Percentiles rank a stretch among this genome's conserved stretches.
Evolutionary conservation across 2,797 vertebrate species (phyloP).

Genomic region (Tolypeutes matacus): DNA sequence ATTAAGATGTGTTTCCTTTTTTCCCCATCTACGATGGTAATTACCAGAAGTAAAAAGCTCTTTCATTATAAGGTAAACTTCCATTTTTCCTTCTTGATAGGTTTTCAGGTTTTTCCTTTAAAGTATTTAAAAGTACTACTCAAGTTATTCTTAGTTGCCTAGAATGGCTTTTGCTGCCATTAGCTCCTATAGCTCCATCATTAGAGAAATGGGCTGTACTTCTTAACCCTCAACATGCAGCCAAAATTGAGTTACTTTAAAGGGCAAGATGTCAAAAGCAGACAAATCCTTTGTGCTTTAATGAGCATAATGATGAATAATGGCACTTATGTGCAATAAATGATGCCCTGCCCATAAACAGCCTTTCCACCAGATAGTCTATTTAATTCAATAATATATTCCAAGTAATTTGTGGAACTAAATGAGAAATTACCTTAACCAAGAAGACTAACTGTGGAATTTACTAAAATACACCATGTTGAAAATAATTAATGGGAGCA

Average conservation of each 20-base stretch:
- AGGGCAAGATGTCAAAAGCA: constrained; percentile 87
- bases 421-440: constrained; percentile 84
- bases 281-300: constrained; percentile 86
- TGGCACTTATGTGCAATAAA: constrained; percentile 86
- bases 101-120: constrained; percentile 78
- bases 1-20: not conserved
- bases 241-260: constrained; percentile 87
- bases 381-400: constrained; percentile 86
- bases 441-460: constrained; percentile 81
- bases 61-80: constrained; percentile 75
- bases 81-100: constrained; percentile 68
- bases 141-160: constrained; percentile 74
- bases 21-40: constrained; percentile 29
- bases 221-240: constrained; percentile 83
- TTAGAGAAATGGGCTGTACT: constrained; percentile 85
- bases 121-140: constrained; percentile 81
- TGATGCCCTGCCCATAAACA: constrained; percentile 84
- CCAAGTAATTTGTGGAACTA: constrained; percentile 84
- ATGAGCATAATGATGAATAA: constrained; percentile 88
- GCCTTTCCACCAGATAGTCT: constrained; percentile 84
- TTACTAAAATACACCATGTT: constrained; percentile 82
- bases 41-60: constrained; percentile 71
- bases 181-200: constrained; percentile 81
- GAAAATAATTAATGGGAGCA: constrained; percentile 81
- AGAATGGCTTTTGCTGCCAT: constrained; percentile 76